Evolutionary conservation across 2,888 invertebrate species (phyloP).

Genomic region (Drosophila pseudotakahashii): DNA sequence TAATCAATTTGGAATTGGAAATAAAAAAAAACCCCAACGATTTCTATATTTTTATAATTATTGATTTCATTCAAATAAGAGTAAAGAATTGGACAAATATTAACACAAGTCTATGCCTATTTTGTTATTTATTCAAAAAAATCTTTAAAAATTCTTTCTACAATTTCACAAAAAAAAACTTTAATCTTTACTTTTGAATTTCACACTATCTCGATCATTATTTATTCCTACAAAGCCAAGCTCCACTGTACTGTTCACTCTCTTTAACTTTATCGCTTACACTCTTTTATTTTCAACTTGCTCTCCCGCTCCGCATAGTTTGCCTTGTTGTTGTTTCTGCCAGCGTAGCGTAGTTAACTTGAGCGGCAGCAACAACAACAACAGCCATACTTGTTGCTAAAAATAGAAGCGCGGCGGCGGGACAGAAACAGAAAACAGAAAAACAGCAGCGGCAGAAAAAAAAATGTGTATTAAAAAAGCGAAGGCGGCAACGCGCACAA

Average conservation of each 20-base stretch:
- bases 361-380: conserved; percentile 55
- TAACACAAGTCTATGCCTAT: too few relatives aligned
- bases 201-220: too few relatives aligned
- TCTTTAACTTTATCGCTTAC: background rate
- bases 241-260: conserved; percentile 20
- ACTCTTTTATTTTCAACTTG: conserved; percentile 10
- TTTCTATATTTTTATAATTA: too few relatives aligned
- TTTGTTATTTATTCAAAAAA: too few relatives aligned
- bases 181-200: too few relatives aligned
- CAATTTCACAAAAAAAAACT: too few relatives aligned
- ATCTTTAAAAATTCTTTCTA: too few relatives aligned
- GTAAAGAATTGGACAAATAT: too few relatives aligned
- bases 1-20: too few relatives aligned
- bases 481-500: conserved; percentile 61
- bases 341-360: conserved; percentile 74
- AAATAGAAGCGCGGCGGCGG: conserved; percentile 72
- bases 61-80: too few relatives aligned
- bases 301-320: conserved; percentile 56
- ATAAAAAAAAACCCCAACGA: too few relatives aligned
- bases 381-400: conserved; percentile 62
- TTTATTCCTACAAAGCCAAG: background rate
- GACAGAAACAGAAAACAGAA: conserved; percentile 60
- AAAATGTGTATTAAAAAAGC: conserved; percentile 40
- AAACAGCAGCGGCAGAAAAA: conserved; percentile 30
- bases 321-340: conserved; percentile 52